phyloP scores from a whole-genome alignment of 1,140 invertebrate genomes.

The Eurosta solidaginis region DNA sequence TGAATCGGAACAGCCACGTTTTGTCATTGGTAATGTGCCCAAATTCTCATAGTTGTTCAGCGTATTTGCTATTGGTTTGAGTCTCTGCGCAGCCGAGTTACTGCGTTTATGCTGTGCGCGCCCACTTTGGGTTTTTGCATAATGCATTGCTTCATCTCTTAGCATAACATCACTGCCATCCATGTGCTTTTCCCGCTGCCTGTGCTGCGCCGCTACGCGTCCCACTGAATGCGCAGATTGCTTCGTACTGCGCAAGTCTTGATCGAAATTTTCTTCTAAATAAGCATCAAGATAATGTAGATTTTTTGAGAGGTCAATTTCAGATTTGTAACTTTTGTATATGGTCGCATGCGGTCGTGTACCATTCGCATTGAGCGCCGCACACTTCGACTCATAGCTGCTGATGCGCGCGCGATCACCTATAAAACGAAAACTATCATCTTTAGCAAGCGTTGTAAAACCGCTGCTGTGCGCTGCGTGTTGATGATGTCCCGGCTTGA shows the following conservation, averaged over 20 bases:
- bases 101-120: slow-evolving; percentile 44
- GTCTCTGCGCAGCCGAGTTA: slow-evolving; percentile 42
- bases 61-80: neutral
- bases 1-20: slow-evolving; percentile 45
- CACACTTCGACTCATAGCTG: slow-evolving; percentile 50
- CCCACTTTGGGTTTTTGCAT: neutral
- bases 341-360: slow-evolving; percentile 46
- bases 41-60: slow-evolving; percentile 52
- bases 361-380: slow-evolving; percentile 29
- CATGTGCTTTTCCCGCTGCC: slow-evolving; percentile 31
- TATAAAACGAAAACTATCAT: slow-evolving; percentile 57
- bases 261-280: slow-evolving; percentile 40
- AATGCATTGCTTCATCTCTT: neutral
- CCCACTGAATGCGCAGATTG: slow-evolving; percentile 52
- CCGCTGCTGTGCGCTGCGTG: neutral
- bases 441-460: slow-evolving; percentile 51
- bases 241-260: slow-evolving; percentile 39
- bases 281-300: slow-evolving; percentile 57
- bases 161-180: neutral
- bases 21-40: slow-evolving; percentile 44
- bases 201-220: slow-evolving; percentile 39
- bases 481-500: slow-evolving; percentile 34
- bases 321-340: slow-evolving; percentile 59
- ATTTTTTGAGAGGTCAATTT: slow-evolving; percentile 58
- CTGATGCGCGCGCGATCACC: slow-evolving; percentile 51